A percentile compares a stretch with the other conserved stretches of the same genome.
Evolutionary conservation across 2,797 vertebrate species (phyloP).

Genomic region (Naso thynnoides): DNA sequence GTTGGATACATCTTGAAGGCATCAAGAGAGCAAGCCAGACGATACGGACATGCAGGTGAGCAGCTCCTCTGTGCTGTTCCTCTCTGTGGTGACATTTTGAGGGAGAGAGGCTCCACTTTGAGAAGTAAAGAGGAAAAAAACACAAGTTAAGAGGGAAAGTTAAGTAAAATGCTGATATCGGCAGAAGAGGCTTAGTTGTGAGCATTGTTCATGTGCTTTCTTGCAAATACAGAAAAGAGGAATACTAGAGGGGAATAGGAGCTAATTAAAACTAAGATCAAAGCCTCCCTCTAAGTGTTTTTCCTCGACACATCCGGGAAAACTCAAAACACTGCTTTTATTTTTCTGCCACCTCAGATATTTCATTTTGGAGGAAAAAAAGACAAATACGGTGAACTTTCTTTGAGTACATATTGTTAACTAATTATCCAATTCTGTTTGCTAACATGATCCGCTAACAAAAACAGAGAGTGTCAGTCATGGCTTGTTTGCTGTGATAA

Average conservation of each 20-base stretch:
- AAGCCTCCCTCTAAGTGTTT: constrained; percentile 85
- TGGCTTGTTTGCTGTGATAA: constrained; percentile 36
- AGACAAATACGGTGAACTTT: constrained; percentile 83
- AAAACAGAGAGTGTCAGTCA: constrained; percentile 45
- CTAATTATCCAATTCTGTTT: constrained; percentile 75
- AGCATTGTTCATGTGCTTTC: constrained; percentile 84
- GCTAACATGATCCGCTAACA: constrained; percentile 69
- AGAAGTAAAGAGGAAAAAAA: constrained; percentile 75
- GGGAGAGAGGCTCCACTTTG: constrained; percentile 67
- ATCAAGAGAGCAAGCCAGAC: constrained; percentile 14
- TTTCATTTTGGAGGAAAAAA: constrained; percentile 78
- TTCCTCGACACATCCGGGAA: constrained; percentile 86
- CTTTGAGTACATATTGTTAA: constrained; percentile 84
- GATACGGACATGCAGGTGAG: constrained; percentile 29
- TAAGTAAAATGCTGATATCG: constrained; percentile 82
- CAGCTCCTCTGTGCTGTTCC: constrained; percentile 33
- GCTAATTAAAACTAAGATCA: constrained; percentile 87
- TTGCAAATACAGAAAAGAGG: constrained; percentile 85
- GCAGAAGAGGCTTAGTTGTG: constrained; percentile 79
- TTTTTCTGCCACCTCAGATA: constrained; percentile 85
- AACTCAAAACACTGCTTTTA: constrained; percentile 83
- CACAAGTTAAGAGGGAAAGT: constrained; percentile 82
- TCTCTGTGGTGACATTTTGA: constrained; percentile 45
- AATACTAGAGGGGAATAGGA: constrained; percentile 86
- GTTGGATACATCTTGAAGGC: constrained; percentile 54